A percentile compares a stretch with the other conserved stretches of the same genome.
These are phyloP conservation scores for Ceuthmochares aereus DNA, from an alignment of 2,113 vertebrate species.

Conservation along the genomic window DNA sequence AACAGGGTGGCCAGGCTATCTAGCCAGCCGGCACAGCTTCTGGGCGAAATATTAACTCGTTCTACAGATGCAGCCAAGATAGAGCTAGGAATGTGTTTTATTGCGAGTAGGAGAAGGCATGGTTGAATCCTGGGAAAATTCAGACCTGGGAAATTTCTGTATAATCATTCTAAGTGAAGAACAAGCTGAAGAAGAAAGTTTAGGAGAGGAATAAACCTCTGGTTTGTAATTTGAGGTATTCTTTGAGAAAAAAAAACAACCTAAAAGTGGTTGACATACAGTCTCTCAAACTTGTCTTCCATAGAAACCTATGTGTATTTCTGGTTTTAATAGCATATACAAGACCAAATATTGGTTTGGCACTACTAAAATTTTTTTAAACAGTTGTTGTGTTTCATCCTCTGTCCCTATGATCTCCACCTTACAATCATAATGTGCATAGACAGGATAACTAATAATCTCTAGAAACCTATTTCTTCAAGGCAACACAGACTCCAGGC, in stretches of 20 bases:
- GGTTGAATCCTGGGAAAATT: not conserved
- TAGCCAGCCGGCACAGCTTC: not conserved
- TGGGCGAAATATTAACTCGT: not conserved
- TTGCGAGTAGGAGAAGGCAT: not conserved
- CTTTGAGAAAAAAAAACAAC: not conserved
- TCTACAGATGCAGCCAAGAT: not conserved
- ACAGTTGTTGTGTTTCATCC: not conserved
- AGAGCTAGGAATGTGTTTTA: not conserved
- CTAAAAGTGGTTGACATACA: not conserved
- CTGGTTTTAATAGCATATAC: not conserved
- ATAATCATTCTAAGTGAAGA: not conserved
- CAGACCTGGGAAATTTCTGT: not conserved
- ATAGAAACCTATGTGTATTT: too few species aligned
- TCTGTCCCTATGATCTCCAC: not conserved
- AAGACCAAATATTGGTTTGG: not conserved
- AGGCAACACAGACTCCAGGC: conserved; percentile 24
- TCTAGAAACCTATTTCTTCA: not conserved
- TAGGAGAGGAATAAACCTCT: not conserved
- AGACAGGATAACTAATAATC: not conserved
- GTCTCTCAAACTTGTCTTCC: not conserved
- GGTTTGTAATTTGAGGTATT: not conserved
- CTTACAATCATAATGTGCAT: not conserved
- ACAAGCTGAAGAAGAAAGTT: not conserved
- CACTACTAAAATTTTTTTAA: not conserved
- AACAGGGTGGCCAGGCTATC: not conserved